Base-by-base conservation (phyloP, 2,797 vertebrate species). In the Antennarius maculatus region DNA sequence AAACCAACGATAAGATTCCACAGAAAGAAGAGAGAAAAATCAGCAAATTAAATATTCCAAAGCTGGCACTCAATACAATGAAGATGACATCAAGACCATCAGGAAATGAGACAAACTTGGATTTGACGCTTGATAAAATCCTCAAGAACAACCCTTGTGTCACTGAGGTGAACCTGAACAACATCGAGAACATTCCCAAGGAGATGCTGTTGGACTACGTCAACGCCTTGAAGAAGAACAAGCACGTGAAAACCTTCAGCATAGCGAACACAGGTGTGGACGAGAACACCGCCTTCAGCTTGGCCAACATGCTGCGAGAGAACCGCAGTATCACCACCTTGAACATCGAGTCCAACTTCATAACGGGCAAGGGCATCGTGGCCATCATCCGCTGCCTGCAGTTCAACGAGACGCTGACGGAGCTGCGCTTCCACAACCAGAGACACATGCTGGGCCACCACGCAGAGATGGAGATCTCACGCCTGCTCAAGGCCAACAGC, bases 351-450 rank as follows among this genome's bases (percentile, higher is more conserved):
- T 99, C 98, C 52, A 99, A 99, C 61, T 97, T 94, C 69, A 90
- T 99, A 65, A 95, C 97, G 0, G 97, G 97, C 5, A 98, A 97
- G 56, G 98, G 98, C 8, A 95, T 99, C 0, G 92, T 98, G 0
- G 97, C 98, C 54, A 96, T 99, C 79, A 92, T 99, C 85, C 93
- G 97, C 14, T 99, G 98, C 80, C 94, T 99, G 31, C 98, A 99
- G 76, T 99, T 97, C 87, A 99, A 99, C 0, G 98, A 99, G 91
- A 95, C 94, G 0, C 93, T 99, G 50, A 96, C 94, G 0, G 98
- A 99, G 81, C 91, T 99, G 42, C 95, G 98, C 16, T 99, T 99
- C 63, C 98, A 99, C 93, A 99, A 99, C 82, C 98, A 99, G 88
- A 90, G 97, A 43, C 95, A 96, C 88, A 95, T 99, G 96, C 84